Percentiles rank a stretch among this genome's conserved stretches.
Conservation (phyloP, 1,140 invertebrate species). For the Coelopa frigida region DNA sequence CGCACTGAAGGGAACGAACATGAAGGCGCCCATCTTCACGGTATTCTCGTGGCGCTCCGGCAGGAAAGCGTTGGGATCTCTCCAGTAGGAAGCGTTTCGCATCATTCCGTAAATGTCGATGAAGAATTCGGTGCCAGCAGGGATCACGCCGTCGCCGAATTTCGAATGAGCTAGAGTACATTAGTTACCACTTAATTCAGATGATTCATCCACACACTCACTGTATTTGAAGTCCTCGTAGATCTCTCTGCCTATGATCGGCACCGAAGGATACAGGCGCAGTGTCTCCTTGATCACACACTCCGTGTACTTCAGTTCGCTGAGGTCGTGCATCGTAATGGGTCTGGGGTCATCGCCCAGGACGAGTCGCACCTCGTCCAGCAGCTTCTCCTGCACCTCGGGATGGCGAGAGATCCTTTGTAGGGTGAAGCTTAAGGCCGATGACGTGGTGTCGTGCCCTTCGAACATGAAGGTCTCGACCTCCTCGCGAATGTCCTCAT, state of each 20-base stretch:
- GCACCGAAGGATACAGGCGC: slow-evolving; percentile 59
- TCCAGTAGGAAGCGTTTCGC: slow-evolving; percentile 48
- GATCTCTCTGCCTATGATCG: slow-evolving; percentile 53
- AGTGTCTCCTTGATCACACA: slow-evolving; percentile 64
- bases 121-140: slow-evolving; percentile 38
- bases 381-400: slow-evolving; percentile 28
- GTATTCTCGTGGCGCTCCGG: slow-evolving; percentile 53
- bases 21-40: slow-evolving; percentile 43
- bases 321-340: slow-evolving; percentile 48
- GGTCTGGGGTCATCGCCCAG: slow-evolving; percentile 43
- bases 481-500: slow-evolving; percentile 59
- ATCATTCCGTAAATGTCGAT: slow-evolving; percentile 48
- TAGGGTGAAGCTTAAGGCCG: slow-evolving; percentile 28
- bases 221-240: slow-evolving; percentile 47
- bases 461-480: slow-evolving; percentile 67
- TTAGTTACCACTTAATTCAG: not conserved
- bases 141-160: slow-evolving; percentile 35
- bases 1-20: slow-evolving; percentile 59
- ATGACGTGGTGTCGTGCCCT: slow-evolving; percentile 41
- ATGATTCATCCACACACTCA: slow-evolving; percentile 15
- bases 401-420: slow-evolving; percentile 25
- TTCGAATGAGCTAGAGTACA: slow-evolving; percentile 6
- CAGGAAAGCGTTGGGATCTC: slow-evolving; percentile 53
- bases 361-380: slow-evolving; percentile 38
- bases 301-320: slow-evolving; percentile 61